Conservation (phyloP, 2,797 vertebrate genomes). For the Apogon talboti region DNA sequence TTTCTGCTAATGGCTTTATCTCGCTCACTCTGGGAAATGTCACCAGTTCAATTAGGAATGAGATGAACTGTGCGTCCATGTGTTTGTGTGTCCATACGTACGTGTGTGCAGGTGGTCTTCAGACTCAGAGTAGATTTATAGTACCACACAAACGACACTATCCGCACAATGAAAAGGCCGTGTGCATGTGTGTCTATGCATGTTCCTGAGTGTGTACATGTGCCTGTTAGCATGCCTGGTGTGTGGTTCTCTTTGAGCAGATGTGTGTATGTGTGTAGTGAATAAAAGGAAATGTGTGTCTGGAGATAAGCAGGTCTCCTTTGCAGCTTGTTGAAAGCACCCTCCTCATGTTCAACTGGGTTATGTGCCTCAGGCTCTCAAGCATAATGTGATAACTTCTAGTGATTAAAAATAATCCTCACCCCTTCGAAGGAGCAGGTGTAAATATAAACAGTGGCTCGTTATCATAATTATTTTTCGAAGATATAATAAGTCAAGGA, state of each 20-base stretch:
- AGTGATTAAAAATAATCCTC: constrained; percentile 30
- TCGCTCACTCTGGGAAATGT: constrained; percentile 57
- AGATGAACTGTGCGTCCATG: constrained; percentile 23
- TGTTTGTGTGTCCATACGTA: background rate
- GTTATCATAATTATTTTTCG: constrained; percentile 13
- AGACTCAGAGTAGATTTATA: constrained; percentile 64
- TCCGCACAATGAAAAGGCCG: constrained; percentile 61
- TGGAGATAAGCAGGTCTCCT: constrained; percentile 66
- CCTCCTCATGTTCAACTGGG: constrained; percentile 43
- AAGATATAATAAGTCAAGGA: constrained; percentile 1
- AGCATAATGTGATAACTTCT: constrained; percentile 28
- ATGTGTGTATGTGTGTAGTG: constrained; percentile 19
- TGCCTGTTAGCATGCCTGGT: constrained; percentile 18
- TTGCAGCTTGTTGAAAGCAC: constrained; percentile 50
- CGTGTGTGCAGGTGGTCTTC: constrained; percentile 32
- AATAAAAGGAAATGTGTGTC: constrained; percentile 70
- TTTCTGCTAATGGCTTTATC: constrained; percentile 71
- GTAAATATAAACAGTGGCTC: background rate
- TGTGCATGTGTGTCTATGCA: constrained; percentile 4
- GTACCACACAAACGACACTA: constrained; percentile 38
- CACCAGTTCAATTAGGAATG: constrained; percentile 65
- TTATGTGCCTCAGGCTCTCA: constrained; percentile 30
- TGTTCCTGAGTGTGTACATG: constrained; percentile 10
- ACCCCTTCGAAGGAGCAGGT: constrained; percentile 6
- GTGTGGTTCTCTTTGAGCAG: constrained; percentile 41